Evolutionary conservation across 2,888 invertebrate genomes (phyloP), one percentile per base, ranked within the genome.

Genomic region (Nasonia oneida): DNA sequence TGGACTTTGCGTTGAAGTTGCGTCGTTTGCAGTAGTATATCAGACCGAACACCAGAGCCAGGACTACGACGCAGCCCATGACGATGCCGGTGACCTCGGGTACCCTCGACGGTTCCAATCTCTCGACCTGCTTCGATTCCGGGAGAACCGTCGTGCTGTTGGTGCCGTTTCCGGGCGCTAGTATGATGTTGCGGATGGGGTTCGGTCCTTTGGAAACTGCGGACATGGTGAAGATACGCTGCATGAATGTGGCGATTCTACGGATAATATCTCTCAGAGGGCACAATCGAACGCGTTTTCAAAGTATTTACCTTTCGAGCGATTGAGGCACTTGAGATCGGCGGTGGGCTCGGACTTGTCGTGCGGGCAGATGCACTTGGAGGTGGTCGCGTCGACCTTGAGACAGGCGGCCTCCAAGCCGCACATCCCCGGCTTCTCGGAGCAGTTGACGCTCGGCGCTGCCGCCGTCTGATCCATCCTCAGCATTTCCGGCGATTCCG

Each of bases 351-450:
- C 94, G 75, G 94, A 94, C n/a, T 94, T 94, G 90, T 96, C 96
- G 88, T 96, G 95, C 0, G 96, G 96, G 91, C 96, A 96, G 5
- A 96, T 93, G 91, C 96, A 96, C 78, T 94, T 95, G 90, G 95
- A 95, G 6, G 94, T 94, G 3, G 94, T 94, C 84, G 93, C 94
- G 80, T 94, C 91, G 88, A 93, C 92, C 18, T 93, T 94, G 83
- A 94, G 93, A 90, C 96, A 96, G 0, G 96, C 96, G 0, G 95
- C 95, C 88, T 96, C 96, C 61, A 93, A 94, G 0, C 95, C 95
- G 89, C 96, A 96, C 67, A 95, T 94, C 15, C 94, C 94, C 3
- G 93, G 93, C 81, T 92, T 88, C 37, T 89, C 90, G 50, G 87
- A 87, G 88, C 93, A 93, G 86, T 91, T 90, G 78, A 89, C 90